These are phyloP conservation scores for Cirrhinus molitorella DNA, from an alignment of 2,797 vertebrate genomes.

Conservation along the genomic window DNA sequence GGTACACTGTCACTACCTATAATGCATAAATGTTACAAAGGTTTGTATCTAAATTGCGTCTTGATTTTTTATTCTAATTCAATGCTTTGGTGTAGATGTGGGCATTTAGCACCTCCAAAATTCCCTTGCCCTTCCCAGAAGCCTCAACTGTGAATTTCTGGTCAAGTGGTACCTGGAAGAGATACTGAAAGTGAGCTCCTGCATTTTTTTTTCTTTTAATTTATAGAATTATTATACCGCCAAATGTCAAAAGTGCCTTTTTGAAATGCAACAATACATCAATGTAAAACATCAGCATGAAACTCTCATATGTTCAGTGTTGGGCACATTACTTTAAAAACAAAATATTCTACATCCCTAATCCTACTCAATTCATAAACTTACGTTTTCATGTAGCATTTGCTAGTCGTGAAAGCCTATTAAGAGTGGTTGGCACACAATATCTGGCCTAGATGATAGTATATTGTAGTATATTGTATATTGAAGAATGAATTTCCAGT, in stretches of 20 bases:
- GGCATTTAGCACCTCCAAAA: conserved; percentile 74
- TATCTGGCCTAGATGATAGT: too few species aligned
- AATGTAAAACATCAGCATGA: not conserved
- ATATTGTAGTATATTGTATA: too few species aligned
- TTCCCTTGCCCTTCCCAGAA: conserved; percentile 76
- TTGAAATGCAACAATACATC: not conserved
- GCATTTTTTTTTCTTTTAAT: not conserved
- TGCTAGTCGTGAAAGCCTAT: not conserved
- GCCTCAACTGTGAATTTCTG: conserved; percentile 72
- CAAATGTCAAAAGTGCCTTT: not conserved
- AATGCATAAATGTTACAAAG: not conserved
- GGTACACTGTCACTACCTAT: conserved; percentile 81
- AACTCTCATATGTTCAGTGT: too few species aligned
- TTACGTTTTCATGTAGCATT: not conserved
- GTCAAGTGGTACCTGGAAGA: conserved; percentile 69
- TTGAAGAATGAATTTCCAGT: too few species aligned
- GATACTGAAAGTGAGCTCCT: conserved; percentile 17
- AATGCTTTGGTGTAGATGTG: not conserved
- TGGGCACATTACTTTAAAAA: too few species aligned
- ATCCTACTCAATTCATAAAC: too few species aligned
- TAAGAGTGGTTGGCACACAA: not conserved
- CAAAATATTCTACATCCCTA: too few species aligned
- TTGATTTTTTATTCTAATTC: not conserved
- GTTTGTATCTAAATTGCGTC: not conserved
- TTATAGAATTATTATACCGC: not conserved